Percentiles rank a stretch among this genome's conserved stretches.
Conservation (phyloP, 2,113 vertebrate species). For the Rhombomys opimus region DNA sequence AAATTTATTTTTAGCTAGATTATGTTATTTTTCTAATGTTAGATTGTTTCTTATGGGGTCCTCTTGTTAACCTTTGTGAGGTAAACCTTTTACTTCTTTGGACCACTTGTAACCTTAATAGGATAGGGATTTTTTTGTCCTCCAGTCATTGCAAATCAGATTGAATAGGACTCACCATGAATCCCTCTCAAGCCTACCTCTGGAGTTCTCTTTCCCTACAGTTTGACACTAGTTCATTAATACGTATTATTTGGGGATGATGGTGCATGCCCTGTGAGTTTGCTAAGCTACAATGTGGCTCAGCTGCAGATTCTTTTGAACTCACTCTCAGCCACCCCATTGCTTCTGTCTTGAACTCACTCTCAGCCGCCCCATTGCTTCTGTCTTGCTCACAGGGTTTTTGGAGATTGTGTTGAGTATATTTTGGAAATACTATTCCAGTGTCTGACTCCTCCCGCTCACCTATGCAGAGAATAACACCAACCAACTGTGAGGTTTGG, state of each 20-base stretch:
- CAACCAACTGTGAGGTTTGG: background rate
- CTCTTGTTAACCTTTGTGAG: background rate
- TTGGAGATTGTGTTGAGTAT: background rate
- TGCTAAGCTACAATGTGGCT: background rate
- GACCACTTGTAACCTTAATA: background rate
- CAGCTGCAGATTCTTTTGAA: background rate
- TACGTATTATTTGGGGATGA: background rate
- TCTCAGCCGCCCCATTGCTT: background rate
- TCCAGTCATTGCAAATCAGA: background rate
- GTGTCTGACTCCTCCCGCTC: background rate
- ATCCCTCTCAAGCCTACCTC: background rate
- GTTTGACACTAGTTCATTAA: background rate
- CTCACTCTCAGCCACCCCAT: accelerated
- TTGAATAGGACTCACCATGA: background rate
- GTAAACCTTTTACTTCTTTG: background rate
- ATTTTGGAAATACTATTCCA: background rate
- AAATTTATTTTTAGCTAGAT: background rate
- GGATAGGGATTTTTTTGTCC: background rate
- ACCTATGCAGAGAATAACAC: background rate
- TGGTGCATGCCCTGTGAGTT: background rate
- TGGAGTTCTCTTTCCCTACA: background rate
- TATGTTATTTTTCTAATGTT: background rate
- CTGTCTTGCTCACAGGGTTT: background rate
- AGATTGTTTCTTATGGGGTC: background rate
- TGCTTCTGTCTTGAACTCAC: background rate